Conservation (phyloP, 2,888 invertebrate species). For the Phlogophora meticulosa region DNA sequence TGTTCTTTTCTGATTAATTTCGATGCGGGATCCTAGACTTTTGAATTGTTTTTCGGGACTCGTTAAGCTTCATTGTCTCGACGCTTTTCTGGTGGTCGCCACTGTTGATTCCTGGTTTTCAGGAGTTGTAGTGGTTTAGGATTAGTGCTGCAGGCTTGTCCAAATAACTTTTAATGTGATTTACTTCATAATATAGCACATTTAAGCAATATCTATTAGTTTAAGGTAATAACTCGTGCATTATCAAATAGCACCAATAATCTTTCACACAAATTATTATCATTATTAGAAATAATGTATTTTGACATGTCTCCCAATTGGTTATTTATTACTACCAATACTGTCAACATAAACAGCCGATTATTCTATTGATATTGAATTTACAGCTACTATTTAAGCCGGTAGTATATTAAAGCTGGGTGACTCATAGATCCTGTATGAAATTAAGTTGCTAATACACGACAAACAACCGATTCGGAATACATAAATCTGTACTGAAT, state of each 20-base stretch:
- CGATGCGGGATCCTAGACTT: too few species aligned
- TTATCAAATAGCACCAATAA: too few species aligned
- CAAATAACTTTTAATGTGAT: too few species aligned
- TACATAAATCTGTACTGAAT: neutral
- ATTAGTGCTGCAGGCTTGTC: too few species aligned
- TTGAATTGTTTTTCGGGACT: too few species aligned
- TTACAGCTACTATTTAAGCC: neutral
- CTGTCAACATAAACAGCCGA: slow-evolving; percentile 5
- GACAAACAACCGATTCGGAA: neutral
- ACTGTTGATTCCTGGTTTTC: too few species aligned
- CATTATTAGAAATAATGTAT: neutral
- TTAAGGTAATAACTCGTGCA: neutral
- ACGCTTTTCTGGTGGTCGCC: too few species aligned
- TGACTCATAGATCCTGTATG: slow-evolving; percentile 22
- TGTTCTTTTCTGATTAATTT: too few species aligned
- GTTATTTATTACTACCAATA: slow-evolving; percentile 15
- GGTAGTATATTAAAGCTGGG: neutral
- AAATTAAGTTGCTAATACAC: slow-evolving; percentile 11
- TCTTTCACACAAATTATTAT: neutral
- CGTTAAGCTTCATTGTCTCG: too few species aligned
- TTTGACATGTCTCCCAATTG: slow-evolving; percentile 9
- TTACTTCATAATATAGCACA: too few species aligned
- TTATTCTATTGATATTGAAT: slow-evolving; percentile 23
- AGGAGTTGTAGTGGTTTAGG: too few species aligned
- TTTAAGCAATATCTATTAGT: too few species aligned